Percentiles rank a stretch among this genome's conserved stretches.
Evolutionary conservation across 2,797 vertebrate genomes (phyloP).

Genomic region (Siniperca scherzeri): DNA sequence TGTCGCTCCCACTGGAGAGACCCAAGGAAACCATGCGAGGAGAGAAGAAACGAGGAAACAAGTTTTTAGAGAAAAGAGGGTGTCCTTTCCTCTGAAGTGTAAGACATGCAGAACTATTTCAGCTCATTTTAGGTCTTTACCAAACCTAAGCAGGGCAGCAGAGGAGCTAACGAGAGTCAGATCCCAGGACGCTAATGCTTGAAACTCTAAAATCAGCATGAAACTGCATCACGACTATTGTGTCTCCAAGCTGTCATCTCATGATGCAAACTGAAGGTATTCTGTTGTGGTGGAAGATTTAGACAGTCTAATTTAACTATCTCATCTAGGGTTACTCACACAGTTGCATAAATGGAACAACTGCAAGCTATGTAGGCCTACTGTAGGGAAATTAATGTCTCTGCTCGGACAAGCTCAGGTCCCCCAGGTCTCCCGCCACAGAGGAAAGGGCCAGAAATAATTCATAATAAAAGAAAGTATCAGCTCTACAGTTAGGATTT

Average conservation of each 20-base stretch:
- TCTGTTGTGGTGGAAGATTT: background rate
- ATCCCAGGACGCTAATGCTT: slow-evolving; percentile 32
- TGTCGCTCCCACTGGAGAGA: no score
- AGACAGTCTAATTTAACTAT: slow-evolving; percentile 30
- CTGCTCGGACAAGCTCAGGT: slow-evolving; percentile 42
- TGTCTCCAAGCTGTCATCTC: slow-evolving; percentile 1
- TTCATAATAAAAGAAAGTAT: slow-evolving; percentile 35
- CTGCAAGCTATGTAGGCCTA: slow-evolving; percentile 23
- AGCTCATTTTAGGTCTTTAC: slow-evolving; percentile 26
- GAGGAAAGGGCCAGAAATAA: slow-evolving; percentile 41
- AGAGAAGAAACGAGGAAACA: no score
- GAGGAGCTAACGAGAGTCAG: slow-evolving; percentile 41
- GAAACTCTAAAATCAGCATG: slow-evolving; percentile 29
- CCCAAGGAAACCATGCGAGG: no score
- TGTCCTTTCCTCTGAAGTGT: no score
- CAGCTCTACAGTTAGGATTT: slow-evolving; percentile 24
- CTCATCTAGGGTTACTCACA: slow-evolving; percentile 18
- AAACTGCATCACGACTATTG: slow-evolving; percentile 11
- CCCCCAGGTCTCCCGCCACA: slow-evolving; percentile 47
- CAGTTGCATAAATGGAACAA: slow-evolving; percentile 42
- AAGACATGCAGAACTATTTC: slow-evolving; percentile 24
- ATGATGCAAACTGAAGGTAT: background rate
- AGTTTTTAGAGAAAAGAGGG: no score
- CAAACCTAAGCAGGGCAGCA: slow-evolving; percentile 34
- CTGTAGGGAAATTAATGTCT: slow-evolving; percentile 55